A percentile compares a stretch with the other conserved stretches of the same genome.
phyloP scores from a whole-genome alignment of 2,797 vertebrate genomes.

The Crypturellus tataupa region DNA sequence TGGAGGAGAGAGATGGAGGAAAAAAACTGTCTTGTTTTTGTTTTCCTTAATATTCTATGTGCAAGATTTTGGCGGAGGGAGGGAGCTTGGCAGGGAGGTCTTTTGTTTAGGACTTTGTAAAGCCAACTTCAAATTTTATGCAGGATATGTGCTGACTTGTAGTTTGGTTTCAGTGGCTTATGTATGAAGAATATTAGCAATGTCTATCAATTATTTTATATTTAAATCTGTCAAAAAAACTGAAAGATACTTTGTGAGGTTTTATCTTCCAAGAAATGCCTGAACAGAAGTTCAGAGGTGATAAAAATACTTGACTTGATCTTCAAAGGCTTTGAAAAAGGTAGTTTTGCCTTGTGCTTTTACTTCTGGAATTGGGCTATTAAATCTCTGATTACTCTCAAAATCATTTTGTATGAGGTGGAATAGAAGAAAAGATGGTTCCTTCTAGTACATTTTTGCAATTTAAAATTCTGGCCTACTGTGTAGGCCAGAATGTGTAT shows the following conservation, averaged over 20 bases:
- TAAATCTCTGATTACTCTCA: neutral
- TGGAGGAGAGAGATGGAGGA: neutral
- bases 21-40: neutral
- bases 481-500: neutral
- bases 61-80: too few relatives aligned
- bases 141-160: neutral
- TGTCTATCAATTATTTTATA: neutral
- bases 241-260: neutral
- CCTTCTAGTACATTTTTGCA: neutral
- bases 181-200: neutral
- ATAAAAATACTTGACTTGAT: neutral
- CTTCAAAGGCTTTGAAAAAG: neutral
- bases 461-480: neutral
- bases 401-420: neutral
- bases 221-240: neutral
- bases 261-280: neutral
- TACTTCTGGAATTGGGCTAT: neutral
- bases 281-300: neutral
- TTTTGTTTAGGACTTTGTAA: neutral
- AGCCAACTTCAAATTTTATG: neutral
- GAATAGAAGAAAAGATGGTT: neutral
- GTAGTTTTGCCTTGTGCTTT: neutral
- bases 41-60: neutral
- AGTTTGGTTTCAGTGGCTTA: neutral
- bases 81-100: neutral